Base-by-base conservation (phyloP, 2,888 invertebrate species). In the Allacma fusca region DNA sequence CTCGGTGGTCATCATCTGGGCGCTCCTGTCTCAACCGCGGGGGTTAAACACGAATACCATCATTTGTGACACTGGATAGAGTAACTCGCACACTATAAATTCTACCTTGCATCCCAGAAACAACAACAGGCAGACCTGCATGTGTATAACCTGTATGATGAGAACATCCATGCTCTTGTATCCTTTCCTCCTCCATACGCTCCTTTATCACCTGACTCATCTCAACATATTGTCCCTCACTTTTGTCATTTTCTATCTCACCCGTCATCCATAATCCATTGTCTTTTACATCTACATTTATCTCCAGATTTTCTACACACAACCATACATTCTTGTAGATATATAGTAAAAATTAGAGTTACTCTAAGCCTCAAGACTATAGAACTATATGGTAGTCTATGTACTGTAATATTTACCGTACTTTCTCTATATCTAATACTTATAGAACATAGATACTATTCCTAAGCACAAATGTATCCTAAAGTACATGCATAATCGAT, bases 61-160 rank as follows among this genome's bases (percentile, higher is more conserved):
- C 84, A 84, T 77, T 83, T 84, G 83, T 84, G 84, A 84, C 84
- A 79, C 59, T 83, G 82, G 80, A 78, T 70, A 34, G 77, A 77
- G 77, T 77, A 71, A 77, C 69, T 43, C 57, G 68, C 67, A 67
- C 68, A 68, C 40, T 50, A 50, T 70, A 26, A 24, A 40, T 50
- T 62, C 62, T 62, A 12, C 40, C 40, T 40, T 40, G 40, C 40
- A 40, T 40, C 26, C n/a, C n/a, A n/a, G n/a, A n/a, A n/a, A n/a
- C n/a, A n/a, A n/a, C n/a, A n/a, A n/a, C n/a, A n/a, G n/a, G n/a
- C n/a, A n/a, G n/a, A n/a, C n/a, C n/a, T n/a, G n/a, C n/a, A n/a
- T 64, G 13, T 64, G 21, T 64, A 1, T 23, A 13, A 64, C 29
- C n/a, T 67, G n/a, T n/a, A n/a, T 19, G n/a, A 19, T n/a, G 26